Evolutionary conservation across 2,113 vertebrate genomes (phyloP), one percentile per base, ranked within the genome.

Genomic region (Chroicocephalus ridibundus): DNA sequence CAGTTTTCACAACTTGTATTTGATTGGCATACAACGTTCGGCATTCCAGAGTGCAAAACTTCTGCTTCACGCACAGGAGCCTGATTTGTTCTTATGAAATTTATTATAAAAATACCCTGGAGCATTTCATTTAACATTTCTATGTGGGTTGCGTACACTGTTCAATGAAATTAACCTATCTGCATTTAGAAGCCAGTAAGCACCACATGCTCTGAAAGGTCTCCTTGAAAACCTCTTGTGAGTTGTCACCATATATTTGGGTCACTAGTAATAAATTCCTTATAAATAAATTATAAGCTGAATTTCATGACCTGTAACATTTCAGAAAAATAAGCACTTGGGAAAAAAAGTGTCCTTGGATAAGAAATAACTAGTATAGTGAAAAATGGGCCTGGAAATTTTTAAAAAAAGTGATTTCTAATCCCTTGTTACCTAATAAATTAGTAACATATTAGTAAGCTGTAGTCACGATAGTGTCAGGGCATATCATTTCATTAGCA

Each of bases 261-360:
- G 49, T 94, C 72, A 82, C 47, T 64, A 79, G 24, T 60, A 93
- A 96, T 94, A 96, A 96, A 89, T 93, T 77, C 24, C 40, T 65
- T 60, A 77, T 86, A 82, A 94, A 90, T 58, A 66, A 86, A 79
- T 31, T 42, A 68, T 80, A 76, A 83, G 31, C 18, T 38, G 55
- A 86, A 68, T 95, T 77, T 76, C 69, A 77, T 85, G 20, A 92
- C 66, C 66, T 90, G 54, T 68, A 93, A 69, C 17, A 86, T 82
- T 95, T 93, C 78, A 70, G 76, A 85, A 93, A 90, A 52, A 42
- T n/a, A 66, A 92, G 9, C 15, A 40, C 51, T 66, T 83, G 42
- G 52, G 68, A 69, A 74, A 60, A 82, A 21, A 91, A 32, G 52
- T 36, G 9, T 65, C 80, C 17, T 46, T 82, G 24, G 36, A 31